A percentile compares a stretch with the other conserved stretches of the same genome.
These are phyloP conservation scores for Chelon labrosus DNA, from an alignment of 2,797 vertebrate species.

Conservation along the genomic window DNA sequence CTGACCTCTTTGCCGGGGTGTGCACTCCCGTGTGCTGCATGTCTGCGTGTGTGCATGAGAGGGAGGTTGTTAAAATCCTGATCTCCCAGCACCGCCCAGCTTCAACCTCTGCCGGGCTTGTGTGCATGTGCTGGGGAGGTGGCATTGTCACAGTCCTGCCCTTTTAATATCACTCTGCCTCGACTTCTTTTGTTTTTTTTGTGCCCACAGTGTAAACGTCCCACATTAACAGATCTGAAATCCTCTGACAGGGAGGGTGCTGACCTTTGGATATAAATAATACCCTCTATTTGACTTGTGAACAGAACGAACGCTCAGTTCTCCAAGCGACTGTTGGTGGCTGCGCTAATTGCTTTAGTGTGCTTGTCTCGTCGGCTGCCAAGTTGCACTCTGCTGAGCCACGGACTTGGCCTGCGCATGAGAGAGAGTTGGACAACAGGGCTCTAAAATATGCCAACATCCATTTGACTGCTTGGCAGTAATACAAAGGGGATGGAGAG, in stretches of 20 bases:
- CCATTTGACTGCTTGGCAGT: conserved; percentile 81
- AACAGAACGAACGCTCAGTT: conserved; percentile 54
- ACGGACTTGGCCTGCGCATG: conserved; percentile 72
- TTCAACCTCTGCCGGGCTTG: conserved; percentile 28
- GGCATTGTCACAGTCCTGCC: conserved; percentile 34
- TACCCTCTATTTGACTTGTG: conserved; percentile 69
- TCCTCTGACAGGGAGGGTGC: conserved; percentile 57
- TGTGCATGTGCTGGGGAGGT: conserved; percentile 21
- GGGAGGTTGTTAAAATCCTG: conserved; percentile 35
- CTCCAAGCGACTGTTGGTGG: conserved; percentile 70
- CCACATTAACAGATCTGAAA: conserved; percentile 62
- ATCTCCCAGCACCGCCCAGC: conserved; percentile 39
- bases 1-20: conserved; percentile 34
- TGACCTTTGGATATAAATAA: conserved; percentile 79
- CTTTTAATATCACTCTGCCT: conserved; percentile 42
- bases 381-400: conserved; percentile 77
- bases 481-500: conserved; percentile 56
- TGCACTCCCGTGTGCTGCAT: not conserved
- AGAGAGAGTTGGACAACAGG: conserved; percentile 77
- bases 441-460: conserved; percentile 79
- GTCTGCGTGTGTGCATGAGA: not conserved
- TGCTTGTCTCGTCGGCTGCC: conserved; percentile 71
- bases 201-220: conserved; percentile 36
- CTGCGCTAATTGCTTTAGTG: conserved; percentile 81
- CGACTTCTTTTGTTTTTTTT: not conserved